Evolutionary conservation across 2,888 invertebrate genomes (phyloP).

Genomic region (Poecilus cupreus): DNA sequence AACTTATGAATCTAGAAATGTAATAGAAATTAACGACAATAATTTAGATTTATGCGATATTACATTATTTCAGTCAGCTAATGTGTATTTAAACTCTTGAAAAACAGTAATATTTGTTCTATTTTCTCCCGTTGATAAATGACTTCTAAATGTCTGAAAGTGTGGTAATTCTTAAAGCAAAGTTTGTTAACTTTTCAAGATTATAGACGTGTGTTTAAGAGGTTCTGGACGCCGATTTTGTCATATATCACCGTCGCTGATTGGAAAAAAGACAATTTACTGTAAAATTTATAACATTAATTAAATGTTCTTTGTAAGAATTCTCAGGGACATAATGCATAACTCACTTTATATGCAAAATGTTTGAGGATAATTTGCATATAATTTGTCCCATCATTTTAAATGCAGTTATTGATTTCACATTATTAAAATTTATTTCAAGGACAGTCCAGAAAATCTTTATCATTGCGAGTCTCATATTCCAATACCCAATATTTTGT

Average conservation of each 20-base stretch:
- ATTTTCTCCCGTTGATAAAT: slow-evolving; percentile 22
- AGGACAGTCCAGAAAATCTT: background rate
- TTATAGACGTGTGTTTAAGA: slow-evolving; percentile 27
- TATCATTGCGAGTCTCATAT: too few species aligned
- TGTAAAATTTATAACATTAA: slow-evolving; percentile 10
- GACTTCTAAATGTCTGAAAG: slow-evolving; percentile 18
- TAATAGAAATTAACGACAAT: slow-evolving; percentile 9
- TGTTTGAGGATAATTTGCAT: slow-evolving; percentile 12
- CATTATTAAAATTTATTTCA: slow-evolving; percentile 37
- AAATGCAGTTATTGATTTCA: slow-evolving; percentile 44
- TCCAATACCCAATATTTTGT: background rate
- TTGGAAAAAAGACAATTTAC: background rate
- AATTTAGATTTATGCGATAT: slow-evolving; percentile 16
- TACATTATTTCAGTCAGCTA: background rate
- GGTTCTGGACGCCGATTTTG: background rate
- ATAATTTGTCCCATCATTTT: slow-evolving; percentile 7
- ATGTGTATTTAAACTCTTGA: slow-evolving; percentile 30
- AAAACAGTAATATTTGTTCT: slow-evolving; percentile 22
- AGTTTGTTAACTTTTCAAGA: slow-evolving; percentile 28
- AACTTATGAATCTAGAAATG: background rate
- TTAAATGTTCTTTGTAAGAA: background rate
- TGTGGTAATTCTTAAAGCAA: slow-evolving; percentile 31
- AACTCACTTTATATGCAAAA: slow-evolving; percentile 18
- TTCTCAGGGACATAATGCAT: background rate
- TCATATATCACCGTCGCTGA: background rate